phyloP scores from a whole-genome alignment of 2,113 vertebrate species.

The Thomomys bottae region DNA sequence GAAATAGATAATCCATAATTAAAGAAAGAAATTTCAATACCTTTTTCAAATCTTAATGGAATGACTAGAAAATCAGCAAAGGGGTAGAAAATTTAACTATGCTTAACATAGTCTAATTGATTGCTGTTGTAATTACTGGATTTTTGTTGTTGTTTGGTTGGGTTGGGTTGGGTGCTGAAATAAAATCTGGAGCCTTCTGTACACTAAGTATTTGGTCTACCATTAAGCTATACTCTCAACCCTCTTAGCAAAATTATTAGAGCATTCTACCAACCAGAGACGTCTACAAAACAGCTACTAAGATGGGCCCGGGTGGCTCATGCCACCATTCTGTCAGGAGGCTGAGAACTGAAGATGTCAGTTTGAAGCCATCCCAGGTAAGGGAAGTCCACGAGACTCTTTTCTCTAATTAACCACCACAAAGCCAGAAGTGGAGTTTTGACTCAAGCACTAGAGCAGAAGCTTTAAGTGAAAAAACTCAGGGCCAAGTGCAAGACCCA shows the following conservation, averaged over 20 bases:
- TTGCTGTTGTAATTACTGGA: no score
- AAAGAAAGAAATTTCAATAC: not conserved
- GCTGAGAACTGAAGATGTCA: no score
- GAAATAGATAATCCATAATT: not conserved
- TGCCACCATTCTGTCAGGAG: no score
- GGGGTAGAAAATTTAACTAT: conserved; percentile 13
- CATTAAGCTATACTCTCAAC: not conserved
- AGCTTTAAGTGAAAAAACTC: no score
- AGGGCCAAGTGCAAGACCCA: no score
- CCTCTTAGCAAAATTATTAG: not conserved
- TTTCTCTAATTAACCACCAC: no score
- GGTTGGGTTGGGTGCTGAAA: not conserved
- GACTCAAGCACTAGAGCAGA: no score
- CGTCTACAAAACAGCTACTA: not conserved
- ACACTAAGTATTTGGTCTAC: not conserved
- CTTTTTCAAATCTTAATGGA: not conserved
- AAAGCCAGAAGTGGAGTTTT: no score
- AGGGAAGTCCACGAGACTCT: no score
- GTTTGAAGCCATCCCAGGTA: no score
- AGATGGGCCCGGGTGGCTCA: not conserved
- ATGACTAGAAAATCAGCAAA: not conserved
- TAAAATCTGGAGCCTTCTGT: not conserved
- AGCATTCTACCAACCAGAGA: not conserved
- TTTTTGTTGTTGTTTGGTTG: not conserved
- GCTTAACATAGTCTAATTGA: no score